phyloP scores from a whole-genome alignment of 2,113 vertebrate species.

The Oceanites oceanicus region DNA sequence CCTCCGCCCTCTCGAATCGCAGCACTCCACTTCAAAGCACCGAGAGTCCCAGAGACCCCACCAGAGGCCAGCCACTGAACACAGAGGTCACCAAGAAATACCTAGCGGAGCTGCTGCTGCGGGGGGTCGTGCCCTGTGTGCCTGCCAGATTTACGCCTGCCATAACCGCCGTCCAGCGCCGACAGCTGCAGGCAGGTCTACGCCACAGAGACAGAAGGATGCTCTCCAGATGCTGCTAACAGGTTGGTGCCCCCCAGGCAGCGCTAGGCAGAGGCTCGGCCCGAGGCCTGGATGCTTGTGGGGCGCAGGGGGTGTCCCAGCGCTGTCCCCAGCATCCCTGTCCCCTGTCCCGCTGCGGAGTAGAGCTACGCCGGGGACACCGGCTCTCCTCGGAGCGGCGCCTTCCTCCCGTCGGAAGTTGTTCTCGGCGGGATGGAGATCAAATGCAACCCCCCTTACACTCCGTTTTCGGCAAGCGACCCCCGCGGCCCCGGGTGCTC shows the following conservation, averaged over 20 bases:
- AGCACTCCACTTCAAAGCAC: neutral
- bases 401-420: neutral
- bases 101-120: neutral
- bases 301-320: neutral
- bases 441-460: rapidly evolving
- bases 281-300: neutral
- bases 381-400: neutral
- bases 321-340: too few relatives aligned
- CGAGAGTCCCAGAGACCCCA: neutral
- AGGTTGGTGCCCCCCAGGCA: neutral
- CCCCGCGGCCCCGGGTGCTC: neutral
- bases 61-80: neutral
- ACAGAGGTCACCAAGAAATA: neutral
- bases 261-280: neutral
- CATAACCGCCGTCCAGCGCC: neutral
- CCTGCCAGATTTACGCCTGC: neutral
- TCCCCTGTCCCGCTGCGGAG: neutral
- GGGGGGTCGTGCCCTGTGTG: neutral
- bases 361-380: neutral
- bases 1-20: neutral
- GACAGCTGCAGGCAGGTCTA: neutral
- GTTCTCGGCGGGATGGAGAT: neutral
- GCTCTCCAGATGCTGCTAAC: neutral
- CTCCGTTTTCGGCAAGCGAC: neutral
- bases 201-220: neutral